Conservation (phyloP, 2,113 vertebrate genomes). For the Bombycilla garrulus region DNA sequence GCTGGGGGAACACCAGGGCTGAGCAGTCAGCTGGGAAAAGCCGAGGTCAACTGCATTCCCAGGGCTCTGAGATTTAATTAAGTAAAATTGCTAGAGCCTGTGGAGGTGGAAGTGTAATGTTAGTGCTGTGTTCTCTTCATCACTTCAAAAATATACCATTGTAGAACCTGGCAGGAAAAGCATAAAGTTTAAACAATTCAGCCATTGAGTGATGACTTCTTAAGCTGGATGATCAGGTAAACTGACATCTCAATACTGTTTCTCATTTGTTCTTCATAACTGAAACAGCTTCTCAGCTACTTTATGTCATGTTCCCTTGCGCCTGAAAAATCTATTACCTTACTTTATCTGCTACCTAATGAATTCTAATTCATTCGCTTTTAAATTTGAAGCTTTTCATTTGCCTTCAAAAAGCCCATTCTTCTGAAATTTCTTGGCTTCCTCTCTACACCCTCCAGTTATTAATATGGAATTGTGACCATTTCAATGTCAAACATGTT, state of each 20-base stretch:
- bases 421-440: not conserved
- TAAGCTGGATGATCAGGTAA: not conserved
- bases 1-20: not conserved
- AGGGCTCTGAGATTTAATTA: not conserved
- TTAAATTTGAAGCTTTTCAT: no score
- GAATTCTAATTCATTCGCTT: not conserved
- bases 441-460: not conserved
- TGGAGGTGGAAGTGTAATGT: not conserved
- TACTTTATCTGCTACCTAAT: no score
- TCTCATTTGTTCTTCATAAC: not conserved
- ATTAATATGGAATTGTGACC: not conserved
- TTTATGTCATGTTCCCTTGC: not conserved
- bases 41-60: not conserved
- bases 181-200: not conserved
- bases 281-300: not conserved
- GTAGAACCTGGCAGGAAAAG: not conserved
- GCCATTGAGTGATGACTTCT: not conserved
- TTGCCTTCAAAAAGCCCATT: not conserved
- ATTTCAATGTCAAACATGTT: not conserved
- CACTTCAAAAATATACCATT: not conserved
- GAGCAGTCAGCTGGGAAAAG: not conserved
- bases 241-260: not conserved
- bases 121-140: not conserved
- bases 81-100: not conserved
- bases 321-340: not conserved